Evolutionary conservation across 1,140 invertebrate species (phyloP).

Genomic region (Venustaconcha ellipsiformis): DNA sequence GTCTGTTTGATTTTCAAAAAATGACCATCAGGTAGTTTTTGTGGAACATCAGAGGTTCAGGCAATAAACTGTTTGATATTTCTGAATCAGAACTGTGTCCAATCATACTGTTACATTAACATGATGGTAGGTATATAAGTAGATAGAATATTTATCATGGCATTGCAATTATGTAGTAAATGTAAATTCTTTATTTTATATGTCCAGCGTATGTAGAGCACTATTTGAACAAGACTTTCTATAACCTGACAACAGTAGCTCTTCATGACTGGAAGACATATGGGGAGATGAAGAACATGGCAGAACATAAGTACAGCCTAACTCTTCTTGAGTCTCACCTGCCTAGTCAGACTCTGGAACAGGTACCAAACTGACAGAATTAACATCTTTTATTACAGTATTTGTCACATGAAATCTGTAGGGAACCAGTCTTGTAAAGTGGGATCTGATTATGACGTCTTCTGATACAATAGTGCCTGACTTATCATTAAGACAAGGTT

Average conservation of each 20-base stretch:
- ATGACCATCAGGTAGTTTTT: no score
- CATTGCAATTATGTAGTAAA: not conserved
- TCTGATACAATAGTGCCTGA: no score
- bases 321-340: constrained; percentile 89
- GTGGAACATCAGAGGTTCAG: no score
- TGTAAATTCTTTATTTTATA: constrained; percentile 4
- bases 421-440: no score
- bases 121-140: not conserved
- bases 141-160: not conserved
- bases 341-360: constrained; percentile 96
- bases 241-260: constrained; percentile 97
- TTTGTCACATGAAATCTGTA: no score
- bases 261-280: constrained; percentile 98
- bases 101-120: no score
- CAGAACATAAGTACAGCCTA: constrained; percentile 86
- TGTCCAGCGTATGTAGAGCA: constrained; percentile 81
- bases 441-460: no score
- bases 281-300: constrained; percentile 94
- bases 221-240: constrained; percentile 95
- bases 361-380: constrained; percentile 69
- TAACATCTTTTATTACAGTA: no score
- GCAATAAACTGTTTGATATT: no score
- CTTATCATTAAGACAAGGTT: no score
- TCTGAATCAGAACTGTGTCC: no score
- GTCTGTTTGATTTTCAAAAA: no score